Evolutionary conservation across 2,797 vertebrate genomes (phyloP), one percentile per base, ranked within the genome.

Genomic region (Notolepis coatsorum): DNA sequence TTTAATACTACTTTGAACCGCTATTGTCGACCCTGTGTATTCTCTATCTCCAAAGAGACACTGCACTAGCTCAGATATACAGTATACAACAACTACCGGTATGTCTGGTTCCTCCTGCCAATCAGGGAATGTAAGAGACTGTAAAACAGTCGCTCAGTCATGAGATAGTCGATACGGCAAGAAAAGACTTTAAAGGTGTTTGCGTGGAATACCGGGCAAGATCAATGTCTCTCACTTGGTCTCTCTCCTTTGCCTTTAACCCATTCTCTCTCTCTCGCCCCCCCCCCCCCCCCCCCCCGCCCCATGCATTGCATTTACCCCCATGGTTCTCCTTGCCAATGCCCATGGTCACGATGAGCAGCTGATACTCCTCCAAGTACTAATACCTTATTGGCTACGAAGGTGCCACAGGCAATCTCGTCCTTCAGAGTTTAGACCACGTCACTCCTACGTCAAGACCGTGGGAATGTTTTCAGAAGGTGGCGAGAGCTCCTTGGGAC

Each of bases 381-480:
- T 42, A 7, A 18, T 24, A 33, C 8, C 50, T 18, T 70, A 70
- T 45, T 49, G 50, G 57, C 66, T 37, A 24, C 27, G 75, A 81
- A 55, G 38, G 56, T 58, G 17, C 61, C 45, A 37, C 7, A 28
- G 59, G 51, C 13, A 24, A 61, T 52, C 5, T 10, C 23, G 13
- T 53, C 51, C 27, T 30, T 20, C 7, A 20, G 41, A 94, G 93
- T 94, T 91, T 92, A 87, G 88, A 53, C 73, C 6, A 69, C 55
- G 72, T 76, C 75, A 66, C 6, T 1, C 3, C 35, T 35, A 20
- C 68, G 38, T 72, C 73, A 69, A 31, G 49, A 38, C 60, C 46
- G 7, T 68, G n/a, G 37, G 13, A 37, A 2, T 18, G 12, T 47
- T 21, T 67, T 18, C 2, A n/a, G n/a, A n/a, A n/a, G n/a, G n/a